Percentiles rank a stretch among this genome's conserved stretches.
These are phyloP conservation scores for Harpalus rufipes DNA, from an alignment of 2,888 invertebrate species.

Conservation along the genomic window DNA sequence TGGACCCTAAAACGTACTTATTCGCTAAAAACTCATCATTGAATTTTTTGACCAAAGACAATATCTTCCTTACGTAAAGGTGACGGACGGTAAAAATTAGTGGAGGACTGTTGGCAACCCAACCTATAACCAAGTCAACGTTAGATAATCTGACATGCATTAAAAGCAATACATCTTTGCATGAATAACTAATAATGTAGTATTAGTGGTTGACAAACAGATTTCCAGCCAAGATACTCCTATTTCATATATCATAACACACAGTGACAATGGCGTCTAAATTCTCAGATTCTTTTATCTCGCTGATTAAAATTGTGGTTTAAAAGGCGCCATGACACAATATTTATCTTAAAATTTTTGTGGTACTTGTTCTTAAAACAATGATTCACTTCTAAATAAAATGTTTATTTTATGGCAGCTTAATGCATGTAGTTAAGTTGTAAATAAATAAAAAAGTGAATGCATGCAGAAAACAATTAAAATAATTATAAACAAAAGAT, in stretches of 20 bases:
- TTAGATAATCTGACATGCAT: too few species aligned
- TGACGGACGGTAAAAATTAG: too few species aligned
- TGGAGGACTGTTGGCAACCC: too few species aligned
- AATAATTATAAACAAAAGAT: slow-evolving; percentile 36
- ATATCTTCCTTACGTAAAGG: too few species aligned
- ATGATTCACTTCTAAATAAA: not conserved
- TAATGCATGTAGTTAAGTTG: not conserved
- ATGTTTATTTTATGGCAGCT: not conserved
- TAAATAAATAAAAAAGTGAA: slow-evolving; percentile 28
- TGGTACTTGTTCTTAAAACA: not conserved
- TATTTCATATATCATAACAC: not conserved
- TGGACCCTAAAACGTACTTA: too few species aligned
- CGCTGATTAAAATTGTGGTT: not conserved
- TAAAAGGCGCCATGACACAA: not conserved
- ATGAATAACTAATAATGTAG: too few species aligned
- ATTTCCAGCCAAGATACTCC: too few species aligned
- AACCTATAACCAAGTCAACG: too few species aligned
- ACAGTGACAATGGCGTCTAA: not conserved
- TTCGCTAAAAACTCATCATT: too few species aligned
- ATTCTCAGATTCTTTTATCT: not conserved
- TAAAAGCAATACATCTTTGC: too few species aligned
- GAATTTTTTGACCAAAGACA: too few species aligned
- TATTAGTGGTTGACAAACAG: too few species aligned
- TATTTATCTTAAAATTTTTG: slow-evolving; percentile 4
- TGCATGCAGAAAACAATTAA: slow-evolving; percentile 33